Base-by-base conservation (phyloP, 92 coral and sea anemone genomes). In the Phymanthus crucifer region DNA sequence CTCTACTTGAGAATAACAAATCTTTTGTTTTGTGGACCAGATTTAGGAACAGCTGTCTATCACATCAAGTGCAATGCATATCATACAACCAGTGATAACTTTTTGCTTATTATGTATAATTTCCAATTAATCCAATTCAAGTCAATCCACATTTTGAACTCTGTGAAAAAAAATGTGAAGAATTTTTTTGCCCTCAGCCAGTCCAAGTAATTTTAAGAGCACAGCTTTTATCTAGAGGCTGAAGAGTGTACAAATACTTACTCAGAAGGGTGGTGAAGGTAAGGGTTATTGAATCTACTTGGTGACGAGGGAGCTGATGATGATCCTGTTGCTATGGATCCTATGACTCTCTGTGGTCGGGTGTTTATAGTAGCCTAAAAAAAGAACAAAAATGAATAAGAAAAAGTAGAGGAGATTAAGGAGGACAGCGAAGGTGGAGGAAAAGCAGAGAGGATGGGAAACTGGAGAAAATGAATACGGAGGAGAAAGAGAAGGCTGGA, bases 281-380 rank as follows among this genome's bases (percentile, higher is more conserved):
- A 89, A 21, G 87, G 71, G 34, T 58, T 80, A 24, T 75, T 52
- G 77, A 80, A 85, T 73, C 89, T 83, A 37, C 83, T 83, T 27
- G 89, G 86, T 76, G 89, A 86, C 40, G 89, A 83, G 14, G 91
- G 88, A 18, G 87, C 91, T 32, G 91, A 87, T 3, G 89, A 66
- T 3, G 88, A 77, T 35, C 85, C 78, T 21, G 87, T 10, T 0
- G 80, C 21, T 6, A 26, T 56, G 29, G 76, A 18, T 9, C 54
- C 54, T 12, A 26, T 61, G 5, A 85, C 84, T 70, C 83, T 78
- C 19, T 85, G 84, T 12, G 91, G 97, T 37, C 81, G 84, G 0
- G 86, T 85, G 46, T 83, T 73, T 37, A 92, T 86, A 1, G 97
- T 90, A 50, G 97, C 97, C 97, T 92, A 43, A 24, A 32, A 23